Conservation (phyloP, 2,113 vertebrate genomes). For the Gambusia affinis region DNA sequence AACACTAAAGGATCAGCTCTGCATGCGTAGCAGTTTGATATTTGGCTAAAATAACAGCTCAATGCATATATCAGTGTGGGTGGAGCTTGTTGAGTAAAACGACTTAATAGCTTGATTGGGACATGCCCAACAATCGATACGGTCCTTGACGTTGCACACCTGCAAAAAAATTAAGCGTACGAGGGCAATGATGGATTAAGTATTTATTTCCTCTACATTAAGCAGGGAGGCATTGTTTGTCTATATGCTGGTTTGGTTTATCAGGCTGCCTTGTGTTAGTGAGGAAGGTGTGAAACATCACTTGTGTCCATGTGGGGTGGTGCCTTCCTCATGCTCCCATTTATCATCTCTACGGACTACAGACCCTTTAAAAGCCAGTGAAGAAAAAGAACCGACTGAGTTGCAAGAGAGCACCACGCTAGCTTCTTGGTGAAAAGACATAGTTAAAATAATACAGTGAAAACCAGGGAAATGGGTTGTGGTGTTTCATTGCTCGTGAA, state of each 20-base stretch:
- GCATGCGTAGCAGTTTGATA: constrained; percentile 7
- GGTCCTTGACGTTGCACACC: too few relatives aligned
- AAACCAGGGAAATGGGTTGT: too few relatives aligned
- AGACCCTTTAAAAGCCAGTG: constrained; percentile 20
- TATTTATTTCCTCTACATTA: too few relatives aligned
- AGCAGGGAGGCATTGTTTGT: too few relatives aligned
- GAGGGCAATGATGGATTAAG: too few relatives aligned
- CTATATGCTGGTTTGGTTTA: too few relatives aligned
- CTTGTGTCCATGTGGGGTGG: not conserved
- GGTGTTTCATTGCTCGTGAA: too few relatives aligned
- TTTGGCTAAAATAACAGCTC: constrained; percentile 7
- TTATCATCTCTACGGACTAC: constrained; percentile 26
- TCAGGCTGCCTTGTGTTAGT: not conserved
- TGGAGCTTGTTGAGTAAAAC: not conserved
- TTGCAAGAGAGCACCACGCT: not conserved
- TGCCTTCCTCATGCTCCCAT: constrained; percentile 13
- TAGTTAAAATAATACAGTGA: too few relatives aligned
- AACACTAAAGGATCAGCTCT: not conserved
- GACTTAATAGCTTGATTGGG: too few relatives aligned
- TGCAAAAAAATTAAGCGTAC: too few relatives aligned
- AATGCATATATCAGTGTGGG: not conserved
- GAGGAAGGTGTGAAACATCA: not conserved
- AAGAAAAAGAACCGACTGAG: not conserved
- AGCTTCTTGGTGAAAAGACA: not conserved
- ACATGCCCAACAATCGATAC: too few relatives aligned